These are phyloP conservation scores for Otolemur garnettii DNA, from an alignment of 2,113 vertebrate genomes.

Conservation along the genomic window DNA sequence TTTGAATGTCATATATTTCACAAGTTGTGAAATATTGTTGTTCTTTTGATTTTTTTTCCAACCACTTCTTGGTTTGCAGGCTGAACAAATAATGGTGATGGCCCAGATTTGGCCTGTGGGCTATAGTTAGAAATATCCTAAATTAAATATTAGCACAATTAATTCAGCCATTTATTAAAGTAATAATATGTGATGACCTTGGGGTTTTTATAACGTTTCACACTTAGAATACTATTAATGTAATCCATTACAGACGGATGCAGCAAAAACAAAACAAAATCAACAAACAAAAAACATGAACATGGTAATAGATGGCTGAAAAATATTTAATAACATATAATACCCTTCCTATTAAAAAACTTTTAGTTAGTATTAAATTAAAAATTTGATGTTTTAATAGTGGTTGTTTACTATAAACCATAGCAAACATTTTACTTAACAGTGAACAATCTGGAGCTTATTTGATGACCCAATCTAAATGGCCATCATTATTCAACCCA, in stretches of 20 bases:
- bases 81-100: neutral
- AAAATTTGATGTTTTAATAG: neutral
- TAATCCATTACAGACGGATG: conserved; percentile 7
- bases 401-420: neutral
- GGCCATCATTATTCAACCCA: neutral
- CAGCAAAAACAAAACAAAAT: conserved; percentile 37
- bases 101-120: neutral
- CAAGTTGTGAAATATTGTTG: neutral
- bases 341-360: neutral
- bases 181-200: neutral
- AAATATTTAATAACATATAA: conserved; percentile 11
- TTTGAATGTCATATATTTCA: neutral
- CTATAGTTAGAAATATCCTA: neutral
- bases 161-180: neutral
- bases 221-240: neutral
- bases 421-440: neutral
- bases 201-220: neutral
- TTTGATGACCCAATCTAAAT: neutral
- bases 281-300: neutral
- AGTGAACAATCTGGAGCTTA: neutral
- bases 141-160: neutral
- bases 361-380: neutral
- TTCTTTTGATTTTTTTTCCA: neutral
- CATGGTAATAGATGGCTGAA: neutral
- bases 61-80: conserved; percentile 3